Evolutionary conservation across 1,140 invertebrate genomes (phyloP).

Genomic region (Ylistrum balloti): DNA sequence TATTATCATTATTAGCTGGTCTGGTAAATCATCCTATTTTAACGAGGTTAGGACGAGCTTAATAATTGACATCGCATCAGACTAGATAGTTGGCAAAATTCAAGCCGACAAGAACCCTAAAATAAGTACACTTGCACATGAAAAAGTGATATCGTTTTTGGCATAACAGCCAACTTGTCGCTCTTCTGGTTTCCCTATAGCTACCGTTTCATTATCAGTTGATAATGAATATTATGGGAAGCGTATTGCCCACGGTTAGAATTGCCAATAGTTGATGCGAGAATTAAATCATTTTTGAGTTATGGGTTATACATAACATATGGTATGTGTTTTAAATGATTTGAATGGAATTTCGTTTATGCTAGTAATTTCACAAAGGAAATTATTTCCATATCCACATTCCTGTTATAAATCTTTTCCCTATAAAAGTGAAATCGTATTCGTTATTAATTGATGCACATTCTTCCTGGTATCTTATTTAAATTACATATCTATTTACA

Average conservation of each 20-base stretch:
- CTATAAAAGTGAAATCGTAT: not conserved
- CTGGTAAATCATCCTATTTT: too few relatives aligned
- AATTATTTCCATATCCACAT: not conserved
- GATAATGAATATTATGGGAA: not conserved
- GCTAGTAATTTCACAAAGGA: not conserved
- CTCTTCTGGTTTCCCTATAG: not conserved
- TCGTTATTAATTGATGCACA: not conserved
- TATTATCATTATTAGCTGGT: too few relatives aligned
- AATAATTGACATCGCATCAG: too few relatives aligned
- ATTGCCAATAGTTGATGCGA: not conserved
- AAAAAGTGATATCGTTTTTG: slow-evolving; percentile 32
- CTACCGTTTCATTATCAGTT: not conserved
- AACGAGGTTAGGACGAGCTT: too few relatives aligned
- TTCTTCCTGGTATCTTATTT: not conserved
- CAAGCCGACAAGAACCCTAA: not conserved
- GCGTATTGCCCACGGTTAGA: not conserved
- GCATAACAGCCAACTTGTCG: not conserved
- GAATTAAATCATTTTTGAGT: slow-evolving; percentile 11
- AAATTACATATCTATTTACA: not conserved
- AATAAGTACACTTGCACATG: not conserved
- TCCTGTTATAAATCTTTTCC: not conserved
- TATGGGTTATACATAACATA: not conserved
- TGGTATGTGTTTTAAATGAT: not conserved
- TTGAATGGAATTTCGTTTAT: not conserved
- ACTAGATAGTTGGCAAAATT: too few relatives aligned